Percentiles rank a stretch among this genome's conserved stretches.
Evolutionary conservation across 2,888 invertebrate genomes (phyloP).

Genomic region (Brenthis daphne): DNA sequence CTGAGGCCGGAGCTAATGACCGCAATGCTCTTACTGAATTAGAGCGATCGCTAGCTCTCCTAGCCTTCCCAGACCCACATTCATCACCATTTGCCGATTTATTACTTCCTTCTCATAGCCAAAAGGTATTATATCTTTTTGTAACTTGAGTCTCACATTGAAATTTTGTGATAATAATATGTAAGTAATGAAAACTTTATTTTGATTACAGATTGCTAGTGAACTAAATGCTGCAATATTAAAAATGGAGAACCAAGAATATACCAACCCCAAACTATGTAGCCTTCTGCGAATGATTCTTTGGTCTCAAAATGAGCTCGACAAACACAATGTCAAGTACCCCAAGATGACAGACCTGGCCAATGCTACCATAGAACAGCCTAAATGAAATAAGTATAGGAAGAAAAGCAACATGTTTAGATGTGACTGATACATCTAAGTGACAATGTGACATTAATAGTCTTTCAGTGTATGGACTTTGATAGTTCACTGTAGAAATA

Average conservation of each 20-base stretch:
- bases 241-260: slow-evolving; percentile 95
- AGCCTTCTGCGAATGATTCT: slow-evolving; percentile 95
- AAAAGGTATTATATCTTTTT: slow-evolving; percentile 86
- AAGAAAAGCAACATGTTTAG: slow-evolving; percentile 31
- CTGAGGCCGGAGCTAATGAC: slow-evolving; percentile 93
- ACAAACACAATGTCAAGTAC: slow-evolving; percentile 96
- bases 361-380: slow-evolving; percentile 89
- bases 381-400: slow-evolving; percentile 74
- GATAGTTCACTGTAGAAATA: slow-evolving; percentile 1
- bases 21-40: slow-evolving; percentile 88
- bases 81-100: slow-evolving; percentile 97
- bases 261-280: slow-evolving; percentile 94
- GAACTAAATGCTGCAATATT: slow-evolving; percentile 98
- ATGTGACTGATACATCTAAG: slow-evolving; percentile 24
- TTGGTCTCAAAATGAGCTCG: slow-evolving; percentile 97
- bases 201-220: slow-evolving; percentile 89
- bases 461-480: not conserved
- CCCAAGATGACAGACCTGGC: slow-evolving; percentile 97
- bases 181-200: not conserved
- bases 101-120: slow-evolving; percentile 95
- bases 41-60: slow-evolving; percentile 95
- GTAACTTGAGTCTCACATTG: too few species aligned
- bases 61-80: slow-evolving; percentile 98
- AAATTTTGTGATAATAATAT: too few species aligned
- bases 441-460: slow-evolving; percentile 9